Conservation (phyloP, 1,140 invertebrate species). For the Sarcophaga bullata region DNA sequence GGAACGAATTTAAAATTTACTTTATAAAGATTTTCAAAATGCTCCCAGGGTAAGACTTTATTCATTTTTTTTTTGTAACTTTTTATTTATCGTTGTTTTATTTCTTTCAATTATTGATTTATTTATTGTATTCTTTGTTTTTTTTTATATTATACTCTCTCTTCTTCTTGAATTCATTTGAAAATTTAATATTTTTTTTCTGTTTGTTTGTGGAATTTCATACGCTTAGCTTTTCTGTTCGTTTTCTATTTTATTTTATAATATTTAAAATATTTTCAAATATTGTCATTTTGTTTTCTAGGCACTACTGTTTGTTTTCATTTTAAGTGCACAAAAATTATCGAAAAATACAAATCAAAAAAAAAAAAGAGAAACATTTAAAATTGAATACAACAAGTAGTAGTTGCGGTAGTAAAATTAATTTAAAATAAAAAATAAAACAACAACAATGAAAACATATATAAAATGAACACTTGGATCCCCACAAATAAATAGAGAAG, state of each 20-base stretch:
- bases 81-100: conserved; percentile 28
- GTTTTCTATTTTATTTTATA: background rate
- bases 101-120: conserved; percentile 37
- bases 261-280: conserved; percentile 8
- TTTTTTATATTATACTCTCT: background rate
- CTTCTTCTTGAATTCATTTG: background rate
- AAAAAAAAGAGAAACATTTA: too few relatives aligned
- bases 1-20: conserved; percentile 39
- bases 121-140: conserved; percentile 5
- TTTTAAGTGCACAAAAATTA: too few relatives aligned
- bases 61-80: conserved; percentile 39
- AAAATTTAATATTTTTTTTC: conserved; percentile 2
- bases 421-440: background rate
- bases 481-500: too few relatives aligned
- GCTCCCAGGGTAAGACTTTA: conserved; percentile 45
- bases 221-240: background rate
- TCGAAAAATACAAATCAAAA: too few relatives aligned
- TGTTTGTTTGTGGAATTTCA: background rate
- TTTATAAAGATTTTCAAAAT: conserved; percentile 48
- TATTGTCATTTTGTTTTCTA: conserved; percentile 30
- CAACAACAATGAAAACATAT: background rate
- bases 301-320: background rate
- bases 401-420: background rate
- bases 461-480: too few relatives aligned
- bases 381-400: conserved; percentile 13